Conservation (phyloP, 1,140 invertebrate genomes). For the Plodia interpunctella region DNA sequence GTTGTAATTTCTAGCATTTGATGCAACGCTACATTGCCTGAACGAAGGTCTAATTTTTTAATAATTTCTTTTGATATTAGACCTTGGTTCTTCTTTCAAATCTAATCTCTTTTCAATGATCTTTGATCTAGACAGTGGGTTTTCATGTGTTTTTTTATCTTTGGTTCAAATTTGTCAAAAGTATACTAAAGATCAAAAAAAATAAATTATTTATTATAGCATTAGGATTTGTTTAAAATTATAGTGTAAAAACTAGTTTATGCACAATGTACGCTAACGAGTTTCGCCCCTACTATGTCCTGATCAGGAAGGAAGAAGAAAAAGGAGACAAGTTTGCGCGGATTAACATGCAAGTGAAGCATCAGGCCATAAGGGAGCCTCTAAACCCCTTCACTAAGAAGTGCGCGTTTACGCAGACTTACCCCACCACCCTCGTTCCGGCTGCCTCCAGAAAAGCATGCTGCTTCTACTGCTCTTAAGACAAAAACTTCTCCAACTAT, state of each 20-base stretch:
- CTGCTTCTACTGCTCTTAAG: constrained; percentile 53
- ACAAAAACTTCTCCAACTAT: background rate
- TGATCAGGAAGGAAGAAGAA: constrained; percentile 60
- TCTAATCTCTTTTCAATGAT: no score
- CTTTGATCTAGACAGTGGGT: no score
- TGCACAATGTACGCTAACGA: constrained; percentile 62
- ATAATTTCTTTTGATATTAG: no score
- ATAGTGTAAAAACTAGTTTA: background rate
- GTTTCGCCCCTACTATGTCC: constrained; percentile 59
- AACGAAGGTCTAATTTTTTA: no score
- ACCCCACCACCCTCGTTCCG: constrained; percentile 54
- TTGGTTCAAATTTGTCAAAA: no score
- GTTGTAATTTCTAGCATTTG: no score
- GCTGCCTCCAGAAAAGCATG: constrained; percentile 56
- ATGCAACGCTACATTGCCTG: no score
- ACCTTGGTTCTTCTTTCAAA: no score
- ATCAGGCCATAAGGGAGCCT: constrained; percentile 32
- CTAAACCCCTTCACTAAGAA: constrained; percentile 62
- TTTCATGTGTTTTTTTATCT: no score
- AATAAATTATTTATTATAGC: background rate
- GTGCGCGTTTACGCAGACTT: constrained; percentile 56
- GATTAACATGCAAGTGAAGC: constrained; percentile 67
- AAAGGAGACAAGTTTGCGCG: constrained; percentile 61
- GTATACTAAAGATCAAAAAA: background rate
- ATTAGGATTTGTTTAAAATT: background rate